phyloP scores from a whole-genome alignment of 2,797 vertebrate genomes.

The Pyrocephalus nanus region DNA sequence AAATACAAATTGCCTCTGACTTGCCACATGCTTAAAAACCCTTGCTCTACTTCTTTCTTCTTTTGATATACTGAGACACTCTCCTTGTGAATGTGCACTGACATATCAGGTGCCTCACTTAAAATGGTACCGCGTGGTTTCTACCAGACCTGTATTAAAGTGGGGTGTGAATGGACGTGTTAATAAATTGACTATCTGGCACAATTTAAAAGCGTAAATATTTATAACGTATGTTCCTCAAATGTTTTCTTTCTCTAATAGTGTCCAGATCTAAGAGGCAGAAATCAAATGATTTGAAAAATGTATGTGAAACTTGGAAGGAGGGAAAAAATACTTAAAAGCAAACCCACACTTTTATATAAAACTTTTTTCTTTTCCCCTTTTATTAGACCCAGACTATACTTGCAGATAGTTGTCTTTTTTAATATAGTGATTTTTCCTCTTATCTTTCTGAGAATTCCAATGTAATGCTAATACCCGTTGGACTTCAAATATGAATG shows the following conservation, averaged over 20 bases:
- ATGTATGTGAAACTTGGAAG: neutral
- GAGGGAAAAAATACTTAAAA: neutral
- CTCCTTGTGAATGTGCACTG: neutral
- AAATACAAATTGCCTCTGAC: neutral
- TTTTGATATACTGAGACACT: accelerated
- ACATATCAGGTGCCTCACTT: neutral
- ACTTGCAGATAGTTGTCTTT: neutral
- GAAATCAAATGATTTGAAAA: neutral
- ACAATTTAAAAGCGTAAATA: neutral
- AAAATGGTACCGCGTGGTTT: neutral
- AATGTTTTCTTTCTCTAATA: neutral
- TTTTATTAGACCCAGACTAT: neutral
- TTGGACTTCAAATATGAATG: neutral
- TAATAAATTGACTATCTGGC: neutral
- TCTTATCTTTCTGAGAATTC: neutral
- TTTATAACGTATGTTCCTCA: neutral
- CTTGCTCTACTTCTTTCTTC: neutral
- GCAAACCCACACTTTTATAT: neutral
- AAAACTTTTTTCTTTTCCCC: neutral
- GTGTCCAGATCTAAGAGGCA: neutral
- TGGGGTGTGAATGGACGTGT: neutral
- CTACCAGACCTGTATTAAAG: neutral
- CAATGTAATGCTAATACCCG: neutral
- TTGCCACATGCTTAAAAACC: accelerated
- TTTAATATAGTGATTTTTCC: neutral